Conservation (phyloP, 2,113 vertebrate species). For the Nothobranchius kuhntae region DNA sequence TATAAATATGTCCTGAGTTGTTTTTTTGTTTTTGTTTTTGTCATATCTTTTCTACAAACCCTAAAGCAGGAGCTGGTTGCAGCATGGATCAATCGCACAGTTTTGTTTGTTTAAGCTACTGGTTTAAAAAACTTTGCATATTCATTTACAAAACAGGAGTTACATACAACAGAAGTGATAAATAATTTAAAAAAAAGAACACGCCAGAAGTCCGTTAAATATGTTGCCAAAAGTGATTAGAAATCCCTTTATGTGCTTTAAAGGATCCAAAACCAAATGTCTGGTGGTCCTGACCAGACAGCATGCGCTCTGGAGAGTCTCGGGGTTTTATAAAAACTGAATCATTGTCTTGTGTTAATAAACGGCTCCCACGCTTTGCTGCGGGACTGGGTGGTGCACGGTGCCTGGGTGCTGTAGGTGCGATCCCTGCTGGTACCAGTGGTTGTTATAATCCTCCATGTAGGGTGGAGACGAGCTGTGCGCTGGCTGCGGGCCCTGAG, state of each 20-base stretch:
- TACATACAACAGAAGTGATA: slow-evolving; percentile 71
- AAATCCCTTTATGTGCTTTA: slow-evolving; percentile 71
- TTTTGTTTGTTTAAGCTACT: slow-evolving; percentile 50
- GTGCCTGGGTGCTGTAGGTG: slow-evolving; percentile 88
- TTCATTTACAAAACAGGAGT: slow-evolving; percentile 67
- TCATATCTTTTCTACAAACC: slow-evolving; percentile 56
- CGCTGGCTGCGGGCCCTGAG: slow-evolving; percentile 85
- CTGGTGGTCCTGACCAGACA: slow-evolving; percentile 38
- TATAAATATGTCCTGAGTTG: slow-evolving; percentile 86
- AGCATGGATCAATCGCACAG: slow-evolving; percentile 61
- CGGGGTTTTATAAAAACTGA: slow-evolving; percentile 50
- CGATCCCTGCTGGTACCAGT: slow-evolving; percentile 93
- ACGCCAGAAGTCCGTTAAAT: slow-evolving; percentile 78
- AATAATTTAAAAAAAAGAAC: slow-evolving; percentile 78
- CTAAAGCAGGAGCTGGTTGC: slow-evolving; percentile 50
- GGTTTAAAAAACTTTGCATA: slow-evolving; percentile 60
- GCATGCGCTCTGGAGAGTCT: slow-evolving; percentile 58
- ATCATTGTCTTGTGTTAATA: slow-evolving; percentile 79
- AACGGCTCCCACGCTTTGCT: slow-evolving; percentile 88
- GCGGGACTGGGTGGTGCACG: slow-evolving; percentile 89
- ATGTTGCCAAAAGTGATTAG: slow-evolving; percentile 67
- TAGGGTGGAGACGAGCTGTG: slow-evolving; percentile 92
- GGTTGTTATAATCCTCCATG: slow-evolving; percentile 91
- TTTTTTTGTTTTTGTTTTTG: slow-evolving; percentile 22
- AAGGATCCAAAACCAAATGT: slow-evolving; percentile 55